Evolutionary conservation across 2,888 invertebrate species (phyloP).

Genomic region (Leptopterna dolabrata): DNA sequence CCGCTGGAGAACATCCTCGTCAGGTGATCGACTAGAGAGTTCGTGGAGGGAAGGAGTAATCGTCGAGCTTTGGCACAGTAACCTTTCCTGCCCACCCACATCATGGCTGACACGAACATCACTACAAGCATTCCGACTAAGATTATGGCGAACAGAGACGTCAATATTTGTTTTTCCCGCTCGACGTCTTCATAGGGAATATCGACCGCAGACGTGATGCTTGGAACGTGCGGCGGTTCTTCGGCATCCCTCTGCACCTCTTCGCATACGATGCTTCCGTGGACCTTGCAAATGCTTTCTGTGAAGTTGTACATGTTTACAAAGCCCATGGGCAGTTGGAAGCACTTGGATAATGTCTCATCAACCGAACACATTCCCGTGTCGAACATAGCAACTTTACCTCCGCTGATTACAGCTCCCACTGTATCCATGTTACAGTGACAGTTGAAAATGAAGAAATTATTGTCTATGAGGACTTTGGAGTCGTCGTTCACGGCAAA

Average conservation of each 20-base stretch:
- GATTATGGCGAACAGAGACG: constrained; percentile 71
- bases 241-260: constrained; percentile 73
- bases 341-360: constrained; percentile 73
- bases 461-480: constrained; percentile 70
- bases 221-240: constrained; percentile 61
- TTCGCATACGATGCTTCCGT: constrained; percentile 65
- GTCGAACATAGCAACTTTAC: constrained; percentile 65
- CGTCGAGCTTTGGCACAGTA: constrained; percentile 67
- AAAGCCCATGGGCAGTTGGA: constrained; percentile 74
- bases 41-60: constrained; percentile 60
- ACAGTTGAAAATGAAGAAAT: constrained; percentile 75
- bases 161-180: constrained; percentile 65
- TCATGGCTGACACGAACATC: constrained; percentile 70
- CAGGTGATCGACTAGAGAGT: constrained; percentile 58
- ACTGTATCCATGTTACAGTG: constrained; percentile 70
- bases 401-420: constrained; percentile 30
- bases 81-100: constrained; percentile 73
- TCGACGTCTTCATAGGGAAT: constrained; percentile 59
- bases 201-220: constrained; percentile 59
- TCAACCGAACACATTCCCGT: constrained; percentile 76
- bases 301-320: constrained; percentile 75
- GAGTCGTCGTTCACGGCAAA: constrained; percentile 69
- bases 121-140: constrained; percentile 70
- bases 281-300: constrained; percentile 70
- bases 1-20: constrained; percentile 58